Evolutionary conservation across 2,888 invertebrate species (phyloP), one percentile per base, ranked within the genome.

Genomic region (Alloplasta piceator): DNA sequence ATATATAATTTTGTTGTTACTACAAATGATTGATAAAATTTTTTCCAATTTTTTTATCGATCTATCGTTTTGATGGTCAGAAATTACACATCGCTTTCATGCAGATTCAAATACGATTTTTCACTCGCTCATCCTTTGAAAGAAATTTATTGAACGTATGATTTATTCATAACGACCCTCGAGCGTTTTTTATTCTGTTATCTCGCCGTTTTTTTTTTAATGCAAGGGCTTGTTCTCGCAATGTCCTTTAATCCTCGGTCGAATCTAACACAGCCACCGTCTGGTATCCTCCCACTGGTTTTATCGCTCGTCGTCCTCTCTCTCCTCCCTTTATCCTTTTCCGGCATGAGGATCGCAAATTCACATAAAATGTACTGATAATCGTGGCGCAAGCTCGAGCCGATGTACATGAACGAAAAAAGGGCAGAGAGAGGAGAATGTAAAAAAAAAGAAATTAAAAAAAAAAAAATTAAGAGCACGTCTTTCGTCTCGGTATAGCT

Each of bases 301-400:
- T 67, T 70, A 43, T 46, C 52, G 14, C 50, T 36, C 63, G 9
- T 71, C 26, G 14, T 39, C 55, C 48, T 12, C 14, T 10, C 52
- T n/a, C 41, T 41, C 10, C 60, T 52, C 36, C 10, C 10, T 36
- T 56, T 14, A 5, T 36, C n/a, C 43, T 14, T 9, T 41, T 43
- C n/a, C 43, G n/a, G 14, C 16, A 58, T 56, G 58, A 58, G 58
- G 64, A 52, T 80, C 46, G 46, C 52, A 61, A 70, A 74, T 78
- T 78, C 61, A 12, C 67, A 75, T 78, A 63, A 75, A 79, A 75
- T 58, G 58, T 74, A 66, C 70, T 81, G 64, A 70, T 70, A 70
- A 78, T 74, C 63, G 41, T 14, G 14, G 66, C 46, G 58, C 36
- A 14, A 26, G 41, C 71, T 63, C 71, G 60, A 48, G 9, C 46